Evolutionary conservation across 2,113 vertebrate genomes (phyloP).

Genomic region (Rissa tridactyla): DNA sequence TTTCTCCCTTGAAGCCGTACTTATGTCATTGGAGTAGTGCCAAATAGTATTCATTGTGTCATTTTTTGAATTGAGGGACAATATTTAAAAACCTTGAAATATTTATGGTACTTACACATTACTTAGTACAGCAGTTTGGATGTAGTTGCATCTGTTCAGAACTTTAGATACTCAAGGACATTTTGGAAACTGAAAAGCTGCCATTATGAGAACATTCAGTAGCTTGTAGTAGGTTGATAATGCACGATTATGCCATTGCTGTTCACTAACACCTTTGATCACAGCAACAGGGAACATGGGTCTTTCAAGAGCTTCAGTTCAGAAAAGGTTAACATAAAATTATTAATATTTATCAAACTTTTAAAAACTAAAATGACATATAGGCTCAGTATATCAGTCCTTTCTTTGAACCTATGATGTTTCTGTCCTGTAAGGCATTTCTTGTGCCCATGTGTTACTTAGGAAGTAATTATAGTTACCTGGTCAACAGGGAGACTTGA

Average conservation of each 20-base stretch:
- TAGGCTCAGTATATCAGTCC: neutral
- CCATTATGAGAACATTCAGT: neutral
- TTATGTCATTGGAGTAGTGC: neutral
- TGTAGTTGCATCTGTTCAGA: neutral
- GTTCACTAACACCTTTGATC: neutral
- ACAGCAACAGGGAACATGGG: neutral
- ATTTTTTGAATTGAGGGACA: neutral
- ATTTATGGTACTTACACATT: neutral
- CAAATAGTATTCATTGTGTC: neutral
- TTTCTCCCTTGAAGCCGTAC: neutral
- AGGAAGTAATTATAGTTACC: neutral
- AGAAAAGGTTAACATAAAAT: neutral
- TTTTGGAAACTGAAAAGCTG: neutral
- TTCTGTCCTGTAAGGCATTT: neutral
- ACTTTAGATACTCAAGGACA: neutral
- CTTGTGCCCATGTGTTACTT: neutral
- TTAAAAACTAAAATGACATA: neutral
- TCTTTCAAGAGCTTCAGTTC: neutral
- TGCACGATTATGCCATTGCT: neutral
- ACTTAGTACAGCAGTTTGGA: neutral
- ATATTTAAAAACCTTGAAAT: neutral
- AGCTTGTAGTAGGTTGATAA: neutral
- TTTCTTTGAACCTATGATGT: neutral
- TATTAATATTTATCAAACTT: neutral
- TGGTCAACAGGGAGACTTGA: neutral